Evolutionary conservation across 1,140 invertebrate genomes (phyloP), one percentile per base, ranked within the genome.

Genomic region (Drosophila sechellia): DNA sequence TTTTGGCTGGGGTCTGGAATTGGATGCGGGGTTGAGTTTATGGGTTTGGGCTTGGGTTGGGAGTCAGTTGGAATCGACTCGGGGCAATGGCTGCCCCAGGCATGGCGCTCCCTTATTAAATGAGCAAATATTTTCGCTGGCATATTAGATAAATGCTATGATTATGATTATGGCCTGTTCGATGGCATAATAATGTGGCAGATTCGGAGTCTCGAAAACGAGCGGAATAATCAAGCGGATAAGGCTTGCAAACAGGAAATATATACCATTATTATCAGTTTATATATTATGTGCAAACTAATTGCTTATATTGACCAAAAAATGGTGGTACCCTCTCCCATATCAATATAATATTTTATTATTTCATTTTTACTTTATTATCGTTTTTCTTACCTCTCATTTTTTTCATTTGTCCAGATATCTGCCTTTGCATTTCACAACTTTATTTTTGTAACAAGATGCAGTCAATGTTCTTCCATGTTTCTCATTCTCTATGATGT

Each of bases 81-180:
- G 45, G 40, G 61, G 50, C 71, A 60, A 68, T 57, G 53, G 56
- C 56, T 45, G 58, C 46, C 50, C 10, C 49, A 35, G 52, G 65
- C 64, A 59, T 17, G n/a, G 25, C n/a, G 39, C 35, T 34, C 53
- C 60, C 59, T 76, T 78, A 57, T 78, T 77, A 78, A 78, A 71
- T 69, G 73, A 49, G 56, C 73, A 77, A 77, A 77, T 77, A 77
- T 77, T 77, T 77, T 70, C 48, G 40, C 56, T 60, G 54, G 52
- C 63, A 54, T 66, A 76, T 76, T 59, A 76, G 72, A 76, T 74
- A 74, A 74, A 74, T 61, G 73, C 74, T 42, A 64, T 74, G 58
- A 68, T 77, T 77, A 77, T 77, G 61, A 50, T 76, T 65, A 75
- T 75, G 70, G 70, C 50, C 70, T 64, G 43, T 50, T 64, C 50